Percentiles rank a stretch among this genome's conserved stretches.
Conservation (phyloP, 2,797 vertebrate genomes). For the Esox lucius region DNA sequence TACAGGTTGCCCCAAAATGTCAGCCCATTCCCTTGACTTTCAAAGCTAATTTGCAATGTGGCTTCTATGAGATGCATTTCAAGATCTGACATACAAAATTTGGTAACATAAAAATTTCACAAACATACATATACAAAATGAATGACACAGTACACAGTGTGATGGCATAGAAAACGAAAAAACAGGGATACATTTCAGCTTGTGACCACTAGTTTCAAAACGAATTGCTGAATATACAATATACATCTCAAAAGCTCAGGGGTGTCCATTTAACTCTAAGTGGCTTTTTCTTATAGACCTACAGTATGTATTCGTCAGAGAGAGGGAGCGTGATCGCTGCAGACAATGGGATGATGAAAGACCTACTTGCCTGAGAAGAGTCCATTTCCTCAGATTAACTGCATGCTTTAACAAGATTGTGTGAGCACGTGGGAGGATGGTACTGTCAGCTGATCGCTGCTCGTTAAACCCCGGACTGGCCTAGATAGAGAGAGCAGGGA, state of each 20-base stretch:
- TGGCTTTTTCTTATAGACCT: not conserved
- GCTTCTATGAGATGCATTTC: not conserved
- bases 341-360: constrained; percentile 69
- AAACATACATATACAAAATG: too few relatives aligned
- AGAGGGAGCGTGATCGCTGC: constrained; percentile 24
- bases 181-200: too few relatives aligned
- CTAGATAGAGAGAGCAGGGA: constrained; percentile 64
- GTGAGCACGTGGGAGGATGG: constrained; percentile 75
- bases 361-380: constrained; percentile 58
- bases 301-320: constrained; percentile 45
- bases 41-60: not conserved
- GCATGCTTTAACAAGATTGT: constrained; percentile 79
- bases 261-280: not conserved
- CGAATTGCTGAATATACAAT: too few relatives aligned
- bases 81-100: too few relatives aligned
- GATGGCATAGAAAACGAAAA: too few relatives aligned
- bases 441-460: constrained; percentile 73
- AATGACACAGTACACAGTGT: too few relatives aligned
- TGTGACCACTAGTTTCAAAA: too few relatives aligned
- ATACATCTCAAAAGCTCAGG: too few relatives aligned
- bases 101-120: too few relatives aligned
- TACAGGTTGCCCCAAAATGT: not conserved
- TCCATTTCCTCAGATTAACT: constrained; percentile 73
- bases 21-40: not conserved
- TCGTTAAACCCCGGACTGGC: constrained; percentile 68